Evolutionary conservation across 2,888 invertebrate genomes (phyloP).

Genomic region (Petrolisthes cinctipes): DNA sequence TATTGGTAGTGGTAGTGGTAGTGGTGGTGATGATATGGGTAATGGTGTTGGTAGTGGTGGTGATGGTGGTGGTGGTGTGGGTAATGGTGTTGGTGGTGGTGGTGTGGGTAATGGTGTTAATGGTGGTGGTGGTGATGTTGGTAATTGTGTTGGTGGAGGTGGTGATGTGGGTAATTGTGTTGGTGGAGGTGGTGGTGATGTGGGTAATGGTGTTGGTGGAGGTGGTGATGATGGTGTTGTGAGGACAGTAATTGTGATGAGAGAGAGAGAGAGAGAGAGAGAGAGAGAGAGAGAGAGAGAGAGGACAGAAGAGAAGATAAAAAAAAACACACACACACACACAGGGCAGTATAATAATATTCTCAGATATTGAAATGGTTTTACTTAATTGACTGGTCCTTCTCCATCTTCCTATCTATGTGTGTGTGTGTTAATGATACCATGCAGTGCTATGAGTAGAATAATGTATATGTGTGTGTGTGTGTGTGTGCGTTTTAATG

Average conservation of each 20-base stretch:
- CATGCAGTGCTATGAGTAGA: too few species aligned
- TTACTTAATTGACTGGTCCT: too few species aligned
- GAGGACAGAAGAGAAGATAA: too few species aligned
- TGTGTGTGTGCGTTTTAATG: too few species aligned
- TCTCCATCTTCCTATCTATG: too few species aligned
- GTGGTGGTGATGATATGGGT: neutral
- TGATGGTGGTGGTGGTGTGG: neutral
- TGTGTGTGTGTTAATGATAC: too few species aligned
- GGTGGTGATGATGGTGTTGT: neutral
- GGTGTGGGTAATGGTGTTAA: neutral
- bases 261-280: conserved; percentile 1
- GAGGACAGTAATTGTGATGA: neutral
- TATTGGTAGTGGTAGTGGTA: neutral
- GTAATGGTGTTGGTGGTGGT: neutral
- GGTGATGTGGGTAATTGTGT: neutral
- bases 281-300: too few species aligned
- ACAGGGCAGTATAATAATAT: neutral
- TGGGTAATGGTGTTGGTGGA: neutral
- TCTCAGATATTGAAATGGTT: too few species aligned
- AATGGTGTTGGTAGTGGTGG: neutral
- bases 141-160: neutral
- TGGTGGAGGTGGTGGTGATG: neutral
- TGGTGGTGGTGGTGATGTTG: neutral
- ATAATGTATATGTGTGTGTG: too few species aligned
- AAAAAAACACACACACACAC: too few species aligned